Percentiles rank a stretch among this genome's conserved stretches.
These are phyloP conservation scores for Leucania comma DNA, from an alignment of 2,888 invertebrate genomes.

Conservation along the genomic window DNA sequence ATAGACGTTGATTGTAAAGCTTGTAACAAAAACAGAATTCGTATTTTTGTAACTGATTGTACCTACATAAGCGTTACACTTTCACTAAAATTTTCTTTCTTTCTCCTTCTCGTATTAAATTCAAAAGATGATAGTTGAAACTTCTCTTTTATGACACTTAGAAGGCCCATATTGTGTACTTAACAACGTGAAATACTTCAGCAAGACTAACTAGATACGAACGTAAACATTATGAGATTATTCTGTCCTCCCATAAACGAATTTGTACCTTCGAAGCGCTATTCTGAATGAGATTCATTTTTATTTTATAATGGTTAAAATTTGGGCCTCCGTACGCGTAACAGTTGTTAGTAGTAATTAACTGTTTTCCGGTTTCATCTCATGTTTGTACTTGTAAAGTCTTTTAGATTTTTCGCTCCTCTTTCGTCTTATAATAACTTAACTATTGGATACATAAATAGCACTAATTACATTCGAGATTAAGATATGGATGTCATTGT, in stretches of 20 bases:
- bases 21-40: conserved; percentile 11
- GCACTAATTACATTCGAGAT: conserved; percentile 78
- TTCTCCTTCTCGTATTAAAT: conserved; percentile 1
- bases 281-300: conserved; percentile 58
- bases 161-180: conserved; percentile 48
- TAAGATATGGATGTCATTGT: conserved; percentile 67
- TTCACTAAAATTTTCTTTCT: conserved; percentile 3
- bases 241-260: conserved; percentile 27
- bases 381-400: conserved; percentile 80
- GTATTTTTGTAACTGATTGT: conserved; percentile 21
- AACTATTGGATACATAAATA: conserved; percentile 81
- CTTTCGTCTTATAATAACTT: conserved; percentile 69
- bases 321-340: conserved; percentile 37
- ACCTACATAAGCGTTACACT: conserved; percentile 8
- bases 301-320: conserved; percentile 30
- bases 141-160: conserved; percentile 3
- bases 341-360: conserved; percentile 44
- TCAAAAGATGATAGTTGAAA: conserved; percentile 10
- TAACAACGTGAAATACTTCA: conserved; percentile 43
- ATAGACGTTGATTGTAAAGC: conserved; percentile 11
- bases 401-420: conserved; percentile 68
- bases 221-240: conserved; percentile 44
- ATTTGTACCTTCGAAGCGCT: conserved; percentile 47
- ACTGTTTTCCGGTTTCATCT: conserved; percentile 48
- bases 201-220: conserved; percentile 16